Percentiles rank a stretch among this genome's conserved stretches.
Conservation (phyloP, 2,797 vertebrate species). For the Jordanella pulchra region DNA sequence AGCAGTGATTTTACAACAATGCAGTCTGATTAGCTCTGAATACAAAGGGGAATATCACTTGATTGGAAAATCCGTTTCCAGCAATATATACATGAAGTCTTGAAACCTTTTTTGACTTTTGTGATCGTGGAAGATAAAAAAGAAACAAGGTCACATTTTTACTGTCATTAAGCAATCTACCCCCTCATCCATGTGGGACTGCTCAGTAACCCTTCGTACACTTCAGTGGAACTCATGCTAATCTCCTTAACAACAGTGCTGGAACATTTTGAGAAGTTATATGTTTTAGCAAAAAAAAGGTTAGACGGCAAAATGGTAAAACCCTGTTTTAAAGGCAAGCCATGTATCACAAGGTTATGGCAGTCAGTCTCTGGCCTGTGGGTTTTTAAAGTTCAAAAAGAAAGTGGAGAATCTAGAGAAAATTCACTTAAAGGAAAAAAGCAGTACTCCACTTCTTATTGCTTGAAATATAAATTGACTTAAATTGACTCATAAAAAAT, state of each 20-base stretch:
- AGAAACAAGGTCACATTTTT: constrained; percentile 35
- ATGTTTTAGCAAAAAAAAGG: background rate
- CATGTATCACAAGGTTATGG: constrained; percentile 13
- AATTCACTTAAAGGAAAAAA: constrained; percentile 1
- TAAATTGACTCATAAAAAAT: background rate
- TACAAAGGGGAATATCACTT: constrained; percentile 58
- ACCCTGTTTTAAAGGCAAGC: constrained; percentile 5
- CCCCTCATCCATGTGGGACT: constrained; percentile 40
- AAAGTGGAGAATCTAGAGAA: constrained; percentile 4
- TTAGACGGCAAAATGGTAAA: constrained; percentile 13
- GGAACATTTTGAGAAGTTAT: constrained; percentile 19
- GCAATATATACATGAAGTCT: constrained; percentile 53
- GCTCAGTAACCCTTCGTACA: constrained; percentile 11
- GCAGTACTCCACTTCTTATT: background rate
- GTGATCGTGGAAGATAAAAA: constrained; percentile 34
- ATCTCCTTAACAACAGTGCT: constrained; percentile 11
- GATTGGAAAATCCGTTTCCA: constrained; percentile 77
- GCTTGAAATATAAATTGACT: background rate
- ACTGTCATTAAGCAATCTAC: constrained; percentile 22
- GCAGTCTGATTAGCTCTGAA: constrained; percentile 72
- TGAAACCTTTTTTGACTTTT: constrained; percentile 45
- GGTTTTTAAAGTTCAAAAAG: constrained; percentile 12
- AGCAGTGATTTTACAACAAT: constrained; percentile 79
- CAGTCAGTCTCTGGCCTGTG: constrained; percentile 15
- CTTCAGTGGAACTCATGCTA: constrained; percentile 4